Percentiles rank a stretch among this genome's conserved stretches.
Conservation (phyloP, 2,888 invertebrate genomes). For the Heliconius ethilla region DNA sequence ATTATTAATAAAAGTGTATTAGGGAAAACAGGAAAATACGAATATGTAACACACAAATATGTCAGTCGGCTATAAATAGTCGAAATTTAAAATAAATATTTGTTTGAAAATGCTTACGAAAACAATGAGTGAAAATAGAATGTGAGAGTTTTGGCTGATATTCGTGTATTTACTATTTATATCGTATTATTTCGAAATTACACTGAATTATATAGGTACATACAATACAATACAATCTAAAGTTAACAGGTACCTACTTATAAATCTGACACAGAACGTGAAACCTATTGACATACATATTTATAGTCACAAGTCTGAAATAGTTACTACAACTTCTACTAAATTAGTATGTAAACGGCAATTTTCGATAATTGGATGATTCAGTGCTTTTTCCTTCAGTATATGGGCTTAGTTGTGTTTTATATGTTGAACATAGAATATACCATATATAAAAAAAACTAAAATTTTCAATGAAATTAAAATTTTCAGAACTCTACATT, state of each 20-base stretch:
- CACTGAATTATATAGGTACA: too few relatives aligned
- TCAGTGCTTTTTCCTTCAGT: too few relatives aligned
- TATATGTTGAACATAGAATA: neutral
- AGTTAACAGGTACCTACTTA: neutral
- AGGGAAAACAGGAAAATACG: too few relatives aligned
- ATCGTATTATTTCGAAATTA: neutral
- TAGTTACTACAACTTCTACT: neutral
- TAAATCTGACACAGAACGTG: neutral
- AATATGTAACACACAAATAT: too few relatives aligned
- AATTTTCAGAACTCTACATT: too few relatives aligned
- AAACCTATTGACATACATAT: neutral
- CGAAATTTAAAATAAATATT: too few relatives aligned
- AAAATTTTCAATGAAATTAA: too few relatives aligned
- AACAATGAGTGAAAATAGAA: neutral
- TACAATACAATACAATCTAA: too few relatives aligned
- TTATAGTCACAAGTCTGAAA: neutral
- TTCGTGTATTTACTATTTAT: neutral
- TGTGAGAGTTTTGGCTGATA: neutral
- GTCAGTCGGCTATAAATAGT: too few relatives aligned
- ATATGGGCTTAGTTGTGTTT: neutral
- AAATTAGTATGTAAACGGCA: constrained; percentile 10
- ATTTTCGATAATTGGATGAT: neutral
- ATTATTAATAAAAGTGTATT: too few relatives aligned
- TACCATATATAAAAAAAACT: neutral
- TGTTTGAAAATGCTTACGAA: too few relatives aligned